Percentiles rank a stretch among this genome's conserved stretches.
Conservation (phyloP, 2,888 invertebrate genomes). For the Priocnemis perturbator region DNA sequence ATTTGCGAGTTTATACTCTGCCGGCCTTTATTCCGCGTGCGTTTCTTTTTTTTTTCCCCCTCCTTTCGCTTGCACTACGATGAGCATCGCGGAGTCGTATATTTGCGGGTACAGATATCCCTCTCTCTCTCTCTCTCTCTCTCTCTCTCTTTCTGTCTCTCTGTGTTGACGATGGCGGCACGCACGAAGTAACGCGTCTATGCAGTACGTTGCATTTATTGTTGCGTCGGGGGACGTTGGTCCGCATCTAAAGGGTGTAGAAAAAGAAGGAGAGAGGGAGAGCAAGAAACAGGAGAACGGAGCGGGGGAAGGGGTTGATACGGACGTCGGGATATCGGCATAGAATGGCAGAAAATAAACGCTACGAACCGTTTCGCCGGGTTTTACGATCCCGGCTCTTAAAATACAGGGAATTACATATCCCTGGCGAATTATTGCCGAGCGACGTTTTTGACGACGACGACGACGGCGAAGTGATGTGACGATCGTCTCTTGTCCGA, state of each 20-base stretch:
- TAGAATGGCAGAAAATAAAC: conserved; percentile 6
- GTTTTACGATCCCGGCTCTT: conserved; percentile 7
- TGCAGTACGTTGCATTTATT: conserved; percentile 9
- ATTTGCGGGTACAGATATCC: conserved; percentile 4
- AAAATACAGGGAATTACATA: conserved; percentile 2
- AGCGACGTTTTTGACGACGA: too few relatives aligned
- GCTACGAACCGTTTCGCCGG: conserved; percentile 4
- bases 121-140: background rate
- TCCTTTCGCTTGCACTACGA: background rate
- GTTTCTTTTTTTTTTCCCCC: background rate
- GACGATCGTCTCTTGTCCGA: too few relatives aligned
- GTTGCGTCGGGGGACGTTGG: conserved; percentile 1
- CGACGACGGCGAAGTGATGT: too few relatives aligned
- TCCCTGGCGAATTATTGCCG: too few relatives aligned
- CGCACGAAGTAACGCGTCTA: conserved; percentile 11
- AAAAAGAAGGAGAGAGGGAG: background rate
- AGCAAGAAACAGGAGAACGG: background rate
- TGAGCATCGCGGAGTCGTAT: conserved; percentile 5
- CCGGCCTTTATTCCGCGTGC: background rate
- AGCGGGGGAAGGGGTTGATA: background rate
- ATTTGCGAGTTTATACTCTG: conserved; percentile 23
- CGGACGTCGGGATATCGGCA: conserved; percentile 11
- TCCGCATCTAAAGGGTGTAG: background rate
- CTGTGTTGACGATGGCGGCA: conserved; percentile 5
- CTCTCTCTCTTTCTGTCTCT: background rate